Percentiles rank a stretch among this genome's conserved stretches.
These are phyloP conservation scores for Rhadina sibilatrix DNA, from an alignment of 2,113 vertebrate genomes.

Conservation along the genomic window DNA sequence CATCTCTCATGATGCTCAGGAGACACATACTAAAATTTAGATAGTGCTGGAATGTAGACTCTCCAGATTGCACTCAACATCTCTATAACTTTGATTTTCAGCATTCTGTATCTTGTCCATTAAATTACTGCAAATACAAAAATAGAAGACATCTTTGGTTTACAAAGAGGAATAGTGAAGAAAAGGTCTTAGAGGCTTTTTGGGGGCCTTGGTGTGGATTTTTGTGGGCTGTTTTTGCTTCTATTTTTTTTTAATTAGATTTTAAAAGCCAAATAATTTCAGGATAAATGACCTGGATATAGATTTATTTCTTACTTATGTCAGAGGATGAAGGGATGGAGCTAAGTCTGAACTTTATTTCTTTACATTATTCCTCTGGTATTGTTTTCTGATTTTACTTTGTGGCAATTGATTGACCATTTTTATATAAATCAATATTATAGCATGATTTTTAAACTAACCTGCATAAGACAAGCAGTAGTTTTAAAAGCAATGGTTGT, in stretches of 20 bases:
- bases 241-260: not conserved
- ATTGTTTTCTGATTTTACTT: not conserved
- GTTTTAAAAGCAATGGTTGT: not conserved
- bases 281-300: not conserved
- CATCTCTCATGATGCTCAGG: rapidly evolving
- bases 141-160: not conserved
- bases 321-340: not conserved
- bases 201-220: not conserved
- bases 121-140: not conserved
- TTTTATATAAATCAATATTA: not conserved
- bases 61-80: not conserved
- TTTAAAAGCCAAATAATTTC: not conserved
- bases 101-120: not conserved
- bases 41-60: not conserved
- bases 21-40: not conserved
- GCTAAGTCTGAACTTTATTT: not conserved
- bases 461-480: not conserved
- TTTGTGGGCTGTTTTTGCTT: not conserved
- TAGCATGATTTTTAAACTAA: not conserved
- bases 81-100: not conserved
- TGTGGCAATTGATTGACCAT: not conserved
- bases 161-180: not conserved
- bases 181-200: not conserved
- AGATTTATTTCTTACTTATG: not conserved
- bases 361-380: not conserved